Percentiles rank a stretch among this genome's conserved stretches.
Evolutionary conservation across 2,888 invertebrate species (phyloP).

Genomic region (Cosmopolites sordidus): DNA sequence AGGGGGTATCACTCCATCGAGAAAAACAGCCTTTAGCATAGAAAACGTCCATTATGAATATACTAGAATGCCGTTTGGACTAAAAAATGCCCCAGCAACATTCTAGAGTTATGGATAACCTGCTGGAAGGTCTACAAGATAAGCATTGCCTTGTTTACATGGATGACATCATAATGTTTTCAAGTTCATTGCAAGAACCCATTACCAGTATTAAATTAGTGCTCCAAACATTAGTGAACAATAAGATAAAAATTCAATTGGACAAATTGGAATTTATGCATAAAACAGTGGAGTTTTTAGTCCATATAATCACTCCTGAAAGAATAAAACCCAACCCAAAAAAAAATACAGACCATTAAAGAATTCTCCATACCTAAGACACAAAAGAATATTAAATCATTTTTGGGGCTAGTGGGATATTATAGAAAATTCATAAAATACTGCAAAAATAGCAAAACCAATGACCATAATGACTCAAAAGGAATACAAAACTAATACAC

Average conservation of each 20-base stretch:
- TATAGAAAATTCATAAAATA: no score
- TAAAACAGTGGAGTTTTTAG: conserved; percentile 25
- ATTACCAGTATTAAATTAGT: conserved; percentile 24
- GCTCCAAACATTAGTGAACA: conserved; percentile 23
- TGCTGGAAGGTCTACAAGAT: conserved; percentile 28
- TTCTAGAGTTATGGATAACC: conserved; percentile 36
- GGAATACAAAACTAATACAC: conserved; percentile 16
- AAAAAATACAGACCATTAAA: conserved; percentile 8
- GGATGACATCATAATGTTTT: conserved; percentile 31
- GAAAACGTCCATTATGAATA: conserved; percentile 33
- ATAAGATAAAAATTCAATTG: conserved; percentile 29
- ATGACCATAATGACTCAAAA: conserved; percentile 21
- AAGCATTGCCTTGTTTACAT: conserved; percentile 29
- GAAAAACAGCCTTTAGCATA: conserved; percentile 33
- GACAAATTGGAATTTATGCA: conserved; percentile 26
- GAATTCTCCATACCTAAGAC: conserved; percentile 25
- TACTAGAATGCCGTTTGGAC: conserved; percentile 34
- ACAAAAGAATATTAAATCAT: conserved; percentile 27
- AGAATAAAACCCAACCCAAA: conserved; percentile 19
- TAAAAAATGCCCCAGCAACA: conserved; percentile 32
- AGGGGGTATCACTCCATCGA: conserved; percentile 34
- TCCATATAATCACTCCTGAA: conserved; percentile 23
- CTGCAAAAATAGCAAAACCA: conserved; percentile 21
- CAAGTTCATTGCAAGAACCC: conserved; percentile 35
- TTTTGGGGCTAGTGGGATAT: no score